Percentiles rank a stretch among this genome's conserved stretches.
Conservation (phyloP, 2,888 invertebrate species). For the Archaeoteleia sp. region DNA sequence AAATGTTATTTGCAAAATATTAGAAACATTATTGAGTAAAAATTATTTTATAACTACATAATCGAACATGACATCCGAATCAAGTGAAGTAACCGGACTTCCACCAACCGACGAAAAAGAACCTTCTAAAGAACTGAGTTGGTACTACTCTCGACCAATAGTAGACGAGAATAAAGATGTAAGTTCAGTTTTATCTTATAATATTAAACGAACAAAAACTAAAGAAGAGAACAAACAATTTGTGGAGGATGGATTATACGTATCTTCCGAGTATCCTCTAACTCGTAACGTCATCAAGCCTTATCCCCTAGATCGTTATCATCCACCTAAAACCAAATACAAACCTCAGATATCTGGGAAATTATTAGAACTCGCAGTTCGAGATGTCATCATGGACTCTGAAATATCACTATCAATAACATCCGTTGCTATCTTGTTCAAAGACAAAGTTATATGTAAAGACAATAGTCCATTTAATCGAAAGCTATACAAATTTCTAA, state of each 20-base stretch:
- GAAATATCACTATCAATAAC: conserved; percentile 56
- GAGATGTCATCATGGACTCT: conserved; percentile 62
- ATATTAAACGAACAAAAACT: conserved; percentile 21
- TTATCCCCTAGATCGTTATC: conserved; percentile 54
- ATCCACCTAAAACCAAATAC: conserved; percentile 53
- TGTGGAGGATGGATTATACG: conserved; percentile 64
- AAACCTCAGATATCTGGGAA: conserved; percentile 56
- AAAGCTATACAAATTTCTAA: conserved; percentile 67
- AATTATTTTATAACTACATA: no score
- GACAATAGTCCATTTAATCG: conserved; percentile 66
- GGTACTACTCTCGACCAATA: conserved; percentile 81
- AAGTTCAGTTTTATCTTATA: conserved; percentile 44
- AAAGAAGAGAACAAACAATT: conserved; percentile 26
- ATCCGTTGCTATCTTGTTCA: conserved; percentile 63
- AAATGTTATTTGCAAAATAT: no score
- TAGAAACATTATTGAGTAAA: no score
- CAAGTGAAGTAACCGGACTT: no score
- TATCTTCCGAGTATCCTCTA: conserved; percentile 59
- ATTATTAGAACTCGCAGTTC: conserved; percentile 66
- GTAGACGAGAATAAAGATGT: conserved; percentile 26
- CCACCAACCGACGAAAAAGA: no score
- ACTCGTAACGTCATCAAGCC: conserved; percentile 63
- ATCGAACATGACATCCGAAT: no score
- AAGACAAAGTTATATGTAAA: conserved; percentile 65
- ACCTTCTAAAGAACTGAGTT: conserved; percentile 5